Evolutionary conservation across 1,140 invertebrate genomes (phyloP).

Genomic region (Rhopalosiphum maidis): DNA sequence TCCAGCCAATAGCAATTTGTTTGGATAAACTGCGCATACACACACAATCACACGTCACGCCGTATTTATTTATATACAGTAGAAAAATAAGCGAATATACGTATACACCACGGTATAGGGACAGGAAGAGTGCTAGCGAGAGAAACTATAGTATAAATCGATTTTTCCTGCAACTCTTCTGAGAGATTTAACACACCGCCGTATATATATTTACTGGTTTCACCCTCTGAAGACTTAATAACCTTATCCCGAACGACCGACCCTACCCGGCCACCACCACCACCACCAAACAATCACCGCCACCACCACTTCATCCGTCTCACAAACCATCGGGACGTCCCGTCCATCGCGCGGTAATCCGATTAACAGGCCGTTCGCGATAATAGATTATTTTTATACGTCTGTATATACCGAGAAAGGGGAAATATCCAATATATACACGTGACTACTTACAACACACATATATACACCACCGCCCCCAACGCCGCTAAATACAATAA

Average conservation of each 20-base stretch:
- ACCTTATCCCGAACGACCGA: neutral
- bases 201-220: slow-evolving; percentile 19
- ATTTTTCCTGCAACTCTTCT: slow-evolving; percentile 29
- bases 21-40: neutral
- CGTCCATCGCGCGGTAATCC: slow-evolving; percentile 9
- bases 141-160: neutral
- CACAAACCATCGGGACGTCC: neutral
- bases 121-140: neutral
- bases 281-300: neutral
- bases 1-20: slow-evolving; percentile 17
- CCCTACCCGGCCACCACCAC: too few relatives aligned
- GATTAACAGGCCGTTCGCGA: slow-evolving; percentile 4
- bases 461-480: neutral
- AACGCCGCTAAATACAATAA: neutral
- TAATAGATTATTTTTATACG: slow-evolving; percentile 41
- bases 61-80: neutral
- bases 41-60: neutral
- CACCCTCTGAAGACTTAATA: slow-evolving; percentile 25
- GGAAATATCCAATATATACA: neutral
- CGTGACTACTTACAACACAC: neutral
- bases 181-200: slow-evolving; percentile 33
- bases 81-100: neutral
- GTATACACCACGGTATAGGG: neutral
- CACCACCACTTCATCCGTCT: neutral
- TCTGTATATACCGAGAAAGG: slow-evolving; percentile 14